These are phyloP conservation scores for Cyclargus thomasi DNA, from an alignment of 1,140 invertebrate genomes.

Conservation along the genomic window DNA sequence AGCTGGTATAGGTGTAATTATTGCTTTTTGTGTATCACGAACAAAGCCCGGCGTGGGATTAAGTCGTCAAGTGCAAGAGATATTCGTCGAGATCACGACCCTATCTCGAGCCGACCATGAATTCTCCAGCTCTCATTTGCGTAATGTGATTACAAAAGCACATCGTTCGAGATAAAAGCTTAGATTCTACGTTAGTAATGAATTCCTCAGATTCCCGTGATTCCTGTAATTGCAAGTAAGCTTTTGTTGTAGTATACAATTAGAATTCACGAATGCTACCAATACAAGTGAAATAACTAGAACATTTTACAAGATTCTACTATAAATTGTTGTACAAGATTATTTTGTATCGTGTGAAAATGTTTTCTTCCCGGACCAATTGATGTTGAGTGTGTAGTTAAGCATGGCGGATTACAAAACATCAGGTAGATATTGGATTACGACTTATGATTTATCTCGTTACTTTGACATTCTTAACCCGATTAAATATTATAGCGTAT, in stretches of 20 bases:
- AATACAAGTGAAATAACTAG: no score
- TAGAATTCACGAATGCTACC: conserved; percentile 15
- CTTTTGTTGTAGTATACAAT: background rate
- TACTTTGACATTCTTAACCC: background rate
- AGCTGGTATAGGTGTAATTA: background rate
- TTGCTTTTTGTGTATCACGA: conserved; percentile 15
- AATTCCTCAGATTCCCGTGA: conserved; percentile 54
- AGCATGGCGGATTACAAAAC: background rate
- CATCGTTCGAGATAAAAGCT: conserved; percentile 70
- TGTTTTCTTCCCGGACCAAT: background rate
- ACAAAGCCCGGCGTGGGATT: conserved; percentile 32
- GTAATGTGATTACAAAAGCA: conserved; percentile 74
- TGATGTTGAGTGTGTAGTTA: background rate
- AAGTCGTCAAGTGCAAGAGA: conserved; percentile 55
- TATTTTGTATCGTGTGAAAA: background rate
- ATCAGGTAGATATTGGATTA: background rate
- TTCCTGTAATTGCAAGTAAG: conserved; percentile 51
- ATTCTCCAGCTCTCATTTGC: conserved; percentile 69
- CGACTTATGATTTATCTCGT: background rate
- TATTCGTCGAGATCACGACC: conserved; percentile 67
- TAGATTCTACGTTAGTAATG: conserved; percentile 68
- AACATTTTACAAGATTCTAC: background rate
- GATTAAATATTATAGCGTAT: no score
- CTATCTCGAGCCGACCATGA: conserved; percentile 64
- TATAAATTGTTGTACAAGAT: background rate